Evolutionary conservation across 1,140 invertebrate genomes (phyloP).

Genomic region (Ylistrum balloti): DNA sequence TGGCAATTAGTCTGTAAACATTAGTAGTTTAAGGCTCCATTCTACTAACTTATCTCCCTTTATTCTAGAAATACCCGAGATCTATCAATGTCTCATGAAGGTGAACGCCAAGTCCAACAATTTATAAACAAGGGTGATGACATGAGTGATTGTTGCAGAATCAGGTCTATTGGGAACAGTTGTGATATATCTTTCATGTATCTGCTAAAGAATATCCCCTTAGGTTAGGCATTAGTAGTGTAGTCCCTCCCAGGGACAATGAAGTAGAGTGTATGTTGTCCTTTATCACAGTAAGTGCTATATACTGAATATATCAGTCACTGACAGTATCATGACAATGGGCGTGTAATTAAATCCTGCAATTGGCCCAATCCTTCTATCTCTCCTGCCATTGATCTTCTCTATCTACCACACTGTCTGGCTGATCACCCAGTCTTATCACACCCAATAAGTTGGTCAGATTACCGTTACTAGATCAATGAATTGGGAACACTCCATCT

Average conservation of each 20-base stretch:
- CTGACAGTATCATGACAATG: neutral
- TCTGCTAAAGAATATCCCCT: neutral
- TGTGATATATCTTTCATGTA: neutral
- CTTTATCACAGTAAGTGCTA: constrained; percentile 11
- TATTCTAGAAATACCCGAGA: too few relatives aligned
- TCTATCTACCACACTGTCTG: neutral
- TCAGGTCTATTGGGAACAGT: neutral
- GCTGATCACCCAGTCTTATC: neutral
- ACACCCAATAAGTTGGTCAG: neutral
- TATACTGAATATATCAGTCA: neutral
- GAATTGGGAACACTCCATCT: neutral
- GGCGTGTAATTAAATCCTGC: neutral
- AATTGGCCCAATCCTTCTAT: neutral
- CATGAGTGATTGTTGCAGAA: neutral
- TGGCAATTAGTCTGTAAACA: too few relatives aligned
- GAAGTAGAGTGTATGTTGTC: neutral
- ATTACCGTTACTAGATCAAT: neutral
- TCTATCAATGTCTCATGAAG: too few relatives aligned
- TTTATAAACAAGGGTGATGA: too few relatives aligned
- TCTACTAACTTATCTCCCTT: too few relatives aligned
- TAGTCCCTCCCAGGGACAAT: neutral
- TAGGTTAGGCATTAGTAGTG: neutral
- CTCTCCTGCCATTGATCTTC: neutral
- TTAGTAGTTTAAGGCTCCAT: too few relatives aligned
- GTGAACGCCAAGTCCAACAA: too few relatives aligned